A percentile compares a stretch with the other conserved stretches of the same genome.
Evolutionary conservation across 2,113 vertebrate genomes (phyloP).

Genomic region (Pterocles orientalis): DNA sequence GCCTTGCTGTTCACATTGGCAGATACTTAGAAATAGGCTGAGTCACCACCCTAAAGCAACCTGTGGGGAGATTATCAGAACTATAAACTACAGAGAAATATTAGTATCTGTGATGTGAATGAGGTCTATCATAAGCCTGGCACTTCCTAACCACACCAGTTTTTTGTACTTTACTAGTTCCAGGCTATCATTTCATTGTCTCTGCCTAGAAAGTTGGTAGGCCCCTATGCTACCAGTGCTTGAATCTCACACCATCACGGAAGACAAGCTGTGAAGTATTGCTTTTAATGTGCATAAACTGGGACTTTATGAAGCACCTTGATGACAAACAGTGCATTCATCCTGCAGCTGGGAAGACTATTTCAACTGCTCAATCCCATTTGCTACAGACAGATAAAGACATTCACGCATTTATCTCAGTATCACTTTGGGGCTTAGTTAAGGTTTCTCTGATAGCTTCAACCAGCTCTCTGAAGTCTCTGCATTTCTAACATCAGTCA

Average conservation of each 20-base stretch:
- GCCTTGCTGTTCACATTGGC: neutral
- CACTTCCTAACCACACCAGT: neutral
- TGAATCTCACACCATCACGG: neutral
- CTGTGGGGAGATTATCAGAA: neutral
- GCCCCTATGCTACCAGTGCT: neutral
- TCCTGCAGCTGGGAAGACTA: neutral
- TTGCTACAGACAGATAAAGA: neutral
- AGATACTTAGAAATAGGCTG: neutral
- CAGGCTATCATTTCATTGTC: neutral
- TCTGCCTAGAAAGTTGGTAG: neutral
- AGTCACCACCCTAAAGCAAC: neutral
- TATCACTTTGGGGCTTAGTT: neutral
- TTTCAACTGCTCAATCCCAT: neutral
- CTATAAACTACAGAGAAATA: neutral
- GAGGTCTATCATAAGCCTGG: neutral
- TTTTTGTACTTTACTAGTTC: neutral
- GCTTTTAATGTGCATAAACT: neutral
- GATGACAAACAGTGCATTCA: neutral
- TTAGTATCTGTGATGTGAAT: rapidly evolving
- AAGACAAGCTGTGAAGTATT: neutral
- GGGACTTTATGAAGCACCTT: neutral
- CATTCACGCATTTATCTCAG: neutral
- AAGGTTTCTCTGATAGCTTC: neutral
- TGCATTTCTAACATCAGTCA: neutral
- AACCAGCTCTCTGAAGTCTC: neutral